Conservation (phyloP, 2,888 invertebrate genomes). For the Cylindroiulus punctatus region DNA sequence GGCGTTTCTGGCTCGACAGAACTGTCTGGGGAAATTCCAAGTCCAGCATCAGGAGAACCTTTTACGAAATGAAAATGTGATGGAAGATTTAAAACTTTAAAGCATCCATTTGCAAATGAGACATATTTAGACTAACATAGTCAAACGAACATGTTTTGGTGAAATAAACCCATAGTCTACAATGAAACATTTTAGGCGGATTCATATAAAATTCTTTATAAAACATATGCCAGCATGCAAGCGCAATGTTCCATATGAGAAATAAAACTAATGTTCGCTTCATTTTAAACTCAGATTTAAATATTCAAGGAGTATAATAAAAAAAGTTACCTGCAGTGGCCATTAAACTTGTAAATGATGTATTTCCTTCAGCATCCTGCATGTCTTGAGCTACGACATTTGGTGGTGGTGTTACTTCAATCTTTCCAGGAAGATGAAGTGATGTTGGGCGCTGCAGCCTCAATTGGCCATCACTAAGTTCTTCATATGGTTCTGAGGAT, state of each 20-base stretch:
- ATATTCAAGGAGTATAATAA: not conserved
- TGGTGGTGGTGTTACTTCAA: conserved; percentile 51
- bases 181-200: too few relatives aligned
- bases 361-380: conserved; percentile 31
- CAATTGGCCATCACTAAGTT: not conserved
- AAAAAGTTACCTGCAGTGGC: conserved; percentile 53
- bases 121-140: too few relatives aligned
- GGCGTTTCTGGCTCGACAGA: conserved; percentile 57
- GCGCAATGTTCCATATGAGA: too few relatives aligned
- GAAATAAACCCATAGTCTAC: too few relatives aligned
- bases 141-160: too few relatives aligned
- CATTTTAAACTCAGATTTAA: not conserved
- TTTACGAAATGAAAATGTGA: not conserved
- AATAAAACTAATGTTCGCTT: not conserved
- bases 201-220: too few relatives aligned
- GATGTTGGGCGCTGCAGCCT: conserved; percentile 64
- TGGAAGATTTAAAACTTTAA: too few relatives aligned
- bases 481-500: not conserved
- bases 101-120: too few relatives aligned
- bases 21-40: conserved; percentile 48
- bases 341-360: conserved; percentile 48
- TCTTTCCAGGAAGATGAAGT: conserved; percentile 63
- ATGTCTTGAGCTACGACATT: conserved; percentile 48
- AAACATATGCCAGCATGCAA: too few relatives aligned
- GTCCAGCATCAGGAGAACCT: conserved; percentile 56